Conservation (phyloP, 2,113 vertebrate genomes). For the Corythoichthys intestinalis region DNA sequence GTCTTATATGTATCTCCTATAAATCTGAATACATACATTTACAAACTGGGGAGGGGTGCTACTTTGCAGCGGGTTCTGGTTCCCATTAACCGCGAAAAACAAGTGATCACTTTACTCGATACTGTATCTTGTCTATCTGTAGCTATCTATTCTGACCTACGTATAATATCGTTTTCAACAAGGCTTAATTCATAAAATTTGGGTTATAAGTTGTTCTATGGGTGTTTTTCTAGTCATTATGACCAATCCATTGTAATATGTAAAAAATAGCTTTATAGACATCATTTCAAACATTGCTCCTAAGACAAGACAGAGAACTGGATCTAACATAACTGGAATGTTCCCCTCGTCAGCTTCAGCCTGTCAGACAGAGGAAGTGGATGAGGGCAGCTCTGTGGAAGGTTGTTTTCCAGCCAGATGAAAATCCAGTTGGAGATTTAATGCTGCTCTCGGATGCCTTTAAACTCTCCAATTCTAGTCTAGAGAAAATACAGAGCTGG, state of each 20-base stretch:
- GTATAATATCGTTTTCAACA: neutral
- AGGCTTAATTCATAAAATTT: neutral
- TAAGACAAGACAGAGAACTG: constrained; percentile 2
- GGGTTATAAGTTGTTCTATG: neutral
- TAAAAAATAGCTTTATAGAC: constrained; percentile 33
- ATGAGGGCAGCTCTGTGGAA: constrained; percentile 32
- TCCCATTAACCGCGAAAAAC: no score
- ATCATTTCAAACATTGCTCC: constrained; percentile 12
- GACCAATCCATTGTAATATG: constrained; percentile 30
- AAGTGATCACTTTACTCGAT: no score
- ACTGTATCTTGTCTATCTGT: no score
- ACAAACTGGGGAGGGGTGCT: no score
- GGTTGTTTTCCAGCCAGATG: constrained; percentile 55
- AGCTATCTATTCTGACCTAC: no score
- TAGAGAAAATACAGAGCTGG: constrained; percentile 38
- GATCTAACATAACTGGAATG: constrained; percentile 36
- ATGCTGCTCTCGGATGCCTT: constrained; percentile 49
- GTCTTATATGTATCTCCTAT: no score
- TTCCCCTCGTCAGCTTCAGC: constrained; percentile 32
- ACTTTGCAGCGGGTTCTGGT: no score
- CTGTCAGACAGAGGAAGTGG: constrained; percentile 27
- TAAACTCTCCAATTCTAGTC: constrained; percentile 27
- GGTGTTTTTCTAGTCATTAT: constrained; percentile 30
- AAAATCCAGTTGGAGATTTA: constrained; percentile 56
- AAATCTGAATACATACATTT: no score